phyloP scores from a whole-genome alignment of 2,113 vertebrate genomes.

The Azemiops feae region DNA sequence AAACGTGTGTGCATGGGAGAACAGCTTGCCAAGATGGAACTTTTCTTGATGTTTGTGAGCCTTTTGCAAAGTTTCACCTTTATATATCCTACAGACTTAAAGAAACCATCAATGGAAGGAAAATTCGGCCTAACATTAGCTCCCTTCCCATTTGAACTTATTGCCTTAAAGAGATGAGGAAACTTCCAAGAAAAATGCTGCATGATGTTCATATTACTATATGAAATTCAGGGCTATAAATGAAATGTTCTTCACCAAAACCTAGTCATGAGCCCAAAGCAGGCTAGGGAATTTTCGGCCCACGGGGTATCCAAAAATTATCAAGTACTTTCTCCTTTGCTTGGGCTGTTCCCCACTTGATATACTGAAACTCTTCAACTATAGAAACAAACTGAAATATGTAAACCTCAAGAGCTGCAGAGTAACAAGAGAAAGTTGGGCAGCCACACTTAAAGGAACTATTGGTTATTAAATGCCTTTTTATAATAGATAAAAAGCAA shows the following conservation, averaged over 20 bases:
- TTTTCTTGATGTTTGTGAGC: conserved; percentile 86
- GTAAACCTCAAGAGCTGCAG: not conserved
- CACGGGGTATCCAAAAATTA: not conserved
- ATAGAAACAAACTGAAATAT: not conserved
- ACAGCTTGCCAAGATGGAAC: conserved; percentile 95
- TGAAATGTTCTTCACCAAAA: conserved; percentile 22
- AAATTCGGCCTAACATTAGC: conserved; percentile 91
- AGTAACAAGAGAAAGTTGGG: not conserved
- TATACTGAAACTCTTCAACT: not conserved
- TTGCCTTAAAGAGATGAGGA: conserved; percentile 66
- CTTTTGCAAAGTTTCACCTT: conserved; percentile 88
- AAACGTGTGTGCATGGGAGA: conserved; percentile 95
- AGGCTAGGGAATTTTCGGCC: not conserved
- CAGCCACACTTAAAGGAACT: not conserved
- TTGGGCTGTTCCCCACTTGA: not conserved
- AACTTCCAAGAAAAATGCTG: not conserved
- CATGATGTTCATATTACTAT: conserved; percentile 17
- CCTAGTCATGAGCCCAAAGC: conserved; percentile 2
- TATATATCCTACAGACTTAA: conserved; percentile 73
- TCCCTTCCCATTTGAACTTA: conserved; percentile 79
- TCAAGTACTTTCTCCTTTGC: conserved; percentile 1
- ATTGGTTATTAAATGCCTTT: not conserved
- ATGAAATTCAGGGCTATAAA: conserved; percentile 15
- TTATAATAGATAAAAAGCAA: not conserved
- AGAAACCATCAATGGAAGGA: conserved; percentile 78